Base-by-base conservation (phyloP, 23 tunicate species). In the Halocynthia roretzi region DNA sequence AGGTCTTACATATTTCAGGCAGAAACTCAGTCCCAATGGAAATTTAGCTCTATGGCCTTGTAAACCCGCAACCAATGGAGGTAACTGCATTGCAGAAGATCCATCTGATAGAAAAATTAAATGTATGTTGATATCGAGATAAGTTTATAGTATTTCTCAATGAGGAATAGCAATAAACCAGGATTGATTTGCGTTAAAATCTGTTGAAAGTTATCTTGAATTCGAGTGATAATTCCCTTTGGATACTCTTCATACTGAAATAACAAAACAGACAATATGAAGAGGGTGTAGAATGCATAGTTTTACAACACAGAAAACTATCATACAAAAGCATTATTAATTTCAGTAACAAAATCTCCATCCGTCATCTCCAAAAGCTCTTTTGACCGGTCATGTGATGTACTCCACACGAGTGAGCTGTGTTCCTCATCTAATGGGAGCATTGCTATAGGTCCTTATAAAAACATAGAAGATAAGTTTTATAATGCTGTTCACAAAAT, bases 381-480 rank as follows among this genome's bases (percentile, higher is more conserved):
- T 60, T 67, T 52, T 22, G 98, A 92, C 22, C 82, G 89, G 7
- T 82, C 81, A 68, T 78, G 88, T 8, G 92, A 51, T 71, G 98
- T 92, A 81, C 85, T 78, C 98, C 98, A 92, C 15, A 92, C 98
- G 58, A 92, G 66, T 20, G 89, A 83, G 61, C 92, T 82, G 52
- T 64, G 81, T 20, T 83, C 58, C 8, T 86, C 80, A 66, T 63
- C 76, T 22, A 92, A 57, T 53, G 98, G 98, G 8, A 92, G 75
- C 72, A 92, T 19, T n/a, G 98, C 98, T 55, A 92, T 92, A 6
- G 98, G 98, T 7, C 97, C 97, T 91, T 51, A 69, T 72, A 67
- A 53, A 21, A 53, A 55, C n/a, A 54, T 19, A 19, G 23, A 67
- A n/a, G 31, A 58, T 31, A 31, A 31, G 44, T 31, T 31, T 31